Evolutionary conservation across 1,140 invertebrate species (phyloP).

Genomic region (Trialeurodes vaporariorum): DNA sequence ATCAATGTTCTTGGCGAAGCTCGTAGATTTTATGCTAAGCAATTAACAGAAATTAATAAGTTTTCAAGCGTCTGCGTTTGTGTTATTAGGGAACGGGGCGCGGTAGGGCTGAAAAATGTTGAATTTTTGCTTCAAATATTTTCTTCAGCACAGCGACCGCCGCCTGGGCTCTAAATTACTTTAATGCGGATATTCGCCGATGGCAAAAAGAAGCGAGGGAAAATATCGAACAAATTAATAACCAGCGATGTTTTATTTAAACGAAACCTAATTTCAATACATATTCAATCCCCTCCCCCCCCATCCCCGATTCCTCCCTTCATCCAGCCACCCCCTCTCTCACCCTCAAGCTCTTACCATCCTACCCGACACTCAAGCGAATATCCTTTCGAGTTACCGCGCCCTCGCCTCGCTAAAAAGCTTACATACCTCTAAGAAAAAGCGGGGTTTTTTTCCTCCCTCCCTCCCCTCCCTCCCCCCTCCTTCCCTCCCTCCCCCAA

Average conservation of each 20-base stretch:
- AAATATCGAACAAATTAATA: neutral
- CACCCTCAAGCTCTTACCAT: too few species aligned
- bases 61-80: too few species aligned
- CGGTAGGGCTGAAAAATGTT: neutral
- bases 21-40: neutral
- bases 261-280: neutral
- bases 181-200: neutral
- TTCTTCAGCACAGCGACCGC: neutral
- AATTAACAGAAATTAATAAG: slow-evolving; percentile 1
- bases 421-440: neutral
- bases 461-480: neutral
- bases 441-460: too few species aligned
- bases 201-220: neutral
- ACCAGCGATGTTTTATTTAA: neutral
- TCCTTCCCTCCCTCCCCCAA: neutral
- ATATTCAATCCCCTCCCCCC: neutral
- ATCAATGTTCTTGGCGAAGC: neutral
- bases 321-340: too few species aligned
- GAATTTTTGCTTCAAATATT: neutral
- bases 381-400: too few species aligned
- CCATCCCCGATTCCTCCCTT: neutral
- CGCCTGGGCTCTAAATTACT: neutral
- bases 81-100: too few species aligned
- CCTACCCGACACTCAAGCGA: too few species aligned
- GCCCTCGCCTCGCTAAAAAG: neutral